Percentiles rank a stretch among this genome's conserved stretches.
Evolutionary conservation across 2,888 invertebrate species (phyloP).

Genomic region (Vandiemenella viatica): DNA sequence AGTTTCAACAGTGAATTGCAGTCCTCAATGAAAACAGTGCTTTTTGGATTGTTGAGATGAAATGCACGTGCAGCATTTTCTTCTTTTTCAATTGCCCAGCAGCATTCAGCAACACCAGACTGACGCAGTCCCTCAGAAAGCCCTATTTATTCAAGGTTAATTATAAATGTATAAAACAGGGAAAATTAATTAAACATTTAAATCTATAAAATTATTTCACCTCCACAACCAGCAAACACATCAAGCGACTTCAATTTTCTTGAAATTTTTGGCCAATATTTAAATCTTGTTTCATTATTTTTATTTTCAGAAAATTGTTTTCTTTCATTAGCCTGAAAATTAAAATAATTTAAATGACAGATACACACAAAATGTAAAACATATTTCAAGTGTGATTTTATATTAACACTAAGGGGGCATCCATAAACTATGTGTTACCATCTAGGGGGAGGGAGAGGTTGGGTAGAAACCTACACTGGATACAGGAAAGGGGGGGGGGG

Average conservation of each 20-base stretch:
- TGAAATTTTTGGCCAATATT: conserved; percentile 28
- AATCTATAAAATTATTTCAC: conserved; percentile 22
- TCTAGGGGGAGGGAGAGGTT: too few species aligned
- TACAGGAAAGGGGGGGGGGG: too few species aligned
- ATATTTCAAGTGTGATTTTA: too few species aligned
- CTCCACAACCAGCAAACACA: conserved; percentile 78
- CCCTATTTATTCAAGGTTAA: conserved; percentile 28
- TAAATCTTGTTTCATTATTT: too few species aligned
- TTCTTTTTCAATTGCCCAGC: conserved; percentile 72
- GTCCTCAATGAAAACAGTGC: conserved; percentile 66
- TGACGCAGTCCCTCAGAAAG: conserved; percentile 58
- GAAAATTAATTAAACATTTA: neutral
- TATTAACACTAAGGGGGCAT: too few species aligned
- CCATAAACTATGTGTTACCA: too few species aligned
- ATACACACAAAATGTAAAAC: too few species aligned
- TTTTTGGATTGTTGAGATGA: conserved; percentile 53
- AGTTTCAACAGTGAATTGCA: conserved; percentile 55
- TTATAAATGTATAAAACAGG: neutral
- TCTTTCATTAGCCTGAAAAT: too few species aligned
- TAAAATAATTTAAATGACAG: too few species aligned
- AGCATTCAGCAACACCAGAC: conserved; percentile 49
- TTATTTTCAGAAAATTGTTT: too few species aligned
- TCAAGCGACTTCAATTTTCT: conserved; percentile 52
- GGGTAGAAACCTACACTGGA: too few species aligned
- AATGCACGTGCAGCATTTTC: conserved; percentile 66